phyloP scores from a whole-genome alignment of 2,113 vertebrate species.

The Solenodon paradoxus region DNA sequence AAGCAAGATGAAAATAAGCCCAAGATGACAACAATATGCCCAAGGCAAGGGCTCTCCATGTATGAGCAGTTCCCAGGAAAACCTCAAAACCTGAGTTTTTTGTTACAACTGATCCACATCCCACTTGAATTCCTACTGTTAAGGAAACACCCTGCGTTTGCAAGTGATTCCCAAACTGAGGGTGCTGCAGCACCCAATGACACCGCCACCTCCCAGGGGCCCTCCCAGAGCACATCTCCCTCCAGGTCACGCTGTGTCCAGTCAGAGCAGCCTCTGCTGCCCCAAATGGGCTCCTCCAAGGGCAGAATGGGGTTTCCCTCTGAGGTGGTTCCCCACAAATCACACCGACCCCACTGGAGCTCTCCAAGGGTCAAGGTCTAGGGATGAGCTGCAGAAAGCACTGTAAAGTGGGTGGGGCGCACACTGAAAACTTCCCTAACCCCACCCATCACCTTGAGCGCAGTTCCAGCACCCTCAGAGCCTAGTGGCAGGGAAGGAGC shows the following conservation, averaged over 20 bases:
- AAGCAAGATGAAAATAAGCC: neutral
- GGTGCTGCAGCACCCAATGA: neutral
- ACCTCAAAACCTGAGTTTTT: neutral
- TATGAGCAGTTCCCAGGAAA: neutral
- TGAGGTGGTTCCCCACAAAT: neutral
- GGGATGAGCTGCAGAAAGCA: neutral
- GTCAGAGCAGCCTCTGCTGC: neutral
- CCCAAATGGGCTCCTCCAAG: neutral
- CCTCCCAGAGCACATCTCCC: too few species aligned
- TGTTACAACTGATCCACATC: too few species aligned
- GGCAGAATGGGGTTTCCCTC: neutral
- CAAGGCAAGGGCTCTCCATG: neutral
- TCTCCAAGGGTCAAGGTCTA: neutral
- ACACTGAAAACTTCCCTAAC: neutral
- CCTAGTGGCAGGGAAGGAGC: neutral
- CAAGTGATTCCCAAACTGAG: neutral
- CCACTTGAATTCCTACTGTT: neutral
- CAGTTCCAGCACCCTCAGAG: neutral
- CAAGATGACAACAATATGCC: neutral
- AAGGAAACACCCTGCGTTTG: neutral
- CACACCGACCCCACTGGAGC: neutral
- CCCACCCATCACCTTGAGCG: neutral
- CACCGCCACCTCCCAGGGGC: neutral
- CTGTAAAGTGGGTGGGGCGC: neutral
- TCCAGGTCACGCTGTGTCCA: neutral